Evolutionary conservation across 2,113 vertebrate species (phyloP), one percentile per base, ranked within the genome.

Genomic region (Podilymbus podiceps): DNA sequence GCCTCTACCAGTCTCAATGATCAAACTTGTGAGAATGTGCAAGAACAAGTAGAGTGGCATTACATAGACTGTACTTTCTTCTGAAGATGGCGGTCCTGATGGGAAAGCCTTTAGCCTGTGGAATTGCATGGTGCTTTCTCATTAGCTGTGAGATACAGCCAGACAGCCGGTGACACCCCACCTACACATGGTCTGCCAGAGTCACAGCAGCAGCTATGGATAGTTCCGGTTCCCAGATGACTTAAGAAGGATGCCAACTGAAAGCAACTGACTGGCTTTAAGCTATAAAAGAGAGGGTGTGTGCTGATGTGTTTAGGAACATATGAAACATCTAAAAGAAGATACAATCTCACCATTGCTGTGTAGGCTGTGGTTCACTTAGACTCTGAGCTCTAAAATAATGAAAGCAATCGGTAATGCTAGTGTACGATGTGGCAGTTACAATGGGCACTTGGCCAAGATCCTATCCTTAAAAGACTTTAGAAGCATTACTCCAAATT

Each of bases 71-170:
- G 35, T 40, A 10, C 33, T 66, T 56, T 11, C 35, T 66, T 58
- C 25, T 69, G 58, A 58, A 64, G 53, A 35, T 5, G 7, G 21
- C 0, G 0, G 18, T 66, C 5, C 35, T 23, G 25, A n/a, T 64
- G 44, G 81, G 77, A 75, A 87, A 67, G 38, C 63, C 35, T 60
- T 60, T 22, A 53, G 46, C 62, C 74, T 33, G 35, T 27, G 63
- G 40, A 35, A 66, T 30, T 27, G 40, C 46, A n/a, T 6, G 2
- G 6, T 11, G 66, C 44, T 77, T 89, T 38, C 42, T 18, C 17
- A 9, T 27, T 35, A 74, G 69, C 56, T 63, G 31, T 63, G 88
- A 90, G 58, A 73, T 9, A 42, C 72, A 84, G 79, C 35, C 85
- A 28, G 67, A 76, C 71, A 68, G 72, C 73, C 82, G 66, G 55